Evolutionary conservation across 2,113 vertebrate genomes (phyloP).

Genomic region (Mesitornis unicolor): DNA sequence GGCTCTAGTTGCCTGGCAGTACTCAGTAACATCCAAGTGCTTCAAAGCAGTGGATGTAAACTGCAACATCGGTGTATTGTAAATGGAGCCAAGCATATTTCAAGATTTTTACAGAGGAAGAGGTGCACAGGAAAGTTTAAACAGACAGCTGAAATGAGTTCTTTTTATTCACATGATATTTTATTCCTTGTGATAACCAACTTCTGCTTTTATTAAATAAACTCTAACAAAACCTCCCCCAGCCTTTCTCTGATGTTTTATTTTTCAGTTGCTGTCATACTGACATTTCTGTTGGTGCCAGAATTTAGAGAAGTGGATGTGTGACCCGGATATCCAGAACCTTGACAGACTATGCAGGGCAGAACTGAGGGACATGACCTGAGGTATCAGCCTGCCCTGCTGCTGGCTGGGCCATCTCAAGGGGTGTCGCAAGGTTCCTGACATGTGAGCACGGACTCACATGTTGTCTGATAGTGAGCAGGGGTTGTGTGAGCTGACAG

Average conservation of each 20-base stretch:
- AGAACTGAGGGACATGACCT: neutral
- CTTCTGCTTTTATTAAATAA: slow-evolving; percentile 7
- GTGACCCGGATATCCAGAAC: neutral
- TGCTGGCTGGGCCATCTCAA: neutral
- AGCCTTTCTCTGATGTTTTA: neutral
- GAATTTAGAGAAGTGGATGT: neutral
- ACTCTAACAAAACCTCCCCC: neutral
- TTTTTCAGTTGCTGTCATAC: neutral
- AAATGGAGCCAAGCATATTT: neutral
- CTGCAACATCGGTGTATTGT: neutral
- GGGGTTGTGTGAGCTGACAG: neutral
- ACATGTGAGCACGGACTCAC: neutral
- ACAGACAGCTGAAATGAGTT: neutral
- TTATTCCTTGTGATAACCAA: slow-evolving; percentile 35
- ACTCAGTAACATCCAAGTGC: neutral
- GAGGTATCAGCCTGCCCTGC: neutral
- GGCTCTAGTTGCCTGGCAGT: slow-evolving; percentile 47
- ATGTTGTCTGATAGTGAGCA: accelerated
- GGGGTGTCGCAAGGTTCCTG: neutral
- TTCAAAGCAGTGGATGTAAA: slow-evolving; percentile 17
- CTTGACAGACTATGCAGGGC: neutral
- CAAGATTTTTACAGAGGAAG: neutral
- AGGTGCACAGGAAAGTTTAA: neutral
- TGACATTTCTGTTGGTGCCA: neutral
- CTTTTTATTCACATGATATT: slow-evolving; percentile 27